These are phyloP conservation scores for Chouioia cunea DNA, from an alignment of 2,888 invertebrate genomes.

Conservation along the genomic window DNA sequence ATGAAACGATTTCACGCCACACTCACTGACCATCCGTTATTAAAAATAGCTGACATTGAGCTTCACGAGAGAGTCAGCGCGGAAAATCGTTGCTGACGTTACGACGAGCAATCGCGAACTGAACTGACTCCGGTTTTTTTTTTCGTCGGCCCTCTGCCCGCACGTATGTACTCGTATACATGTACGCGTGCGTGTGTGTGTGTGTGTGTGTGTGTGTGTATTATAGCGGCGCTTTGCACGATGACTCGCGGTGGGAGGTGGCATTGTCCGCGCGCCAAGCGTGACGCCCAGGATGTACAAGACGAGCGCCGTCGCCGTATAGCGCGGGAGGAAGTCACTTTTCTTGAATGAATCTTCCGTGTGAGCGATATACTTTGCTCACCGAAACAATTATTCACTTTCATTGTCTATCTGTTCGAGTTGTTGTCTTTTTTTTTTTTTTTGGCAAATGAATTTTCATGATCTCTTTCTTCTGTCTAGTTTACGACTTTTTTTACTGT, in stretches of 20 bases:
- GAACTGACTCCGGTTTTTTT: too few relatives aligned
- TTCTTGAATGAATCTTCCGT: constrained; percentile 27
- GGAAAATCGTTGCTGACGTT: constrained; percentile 2
- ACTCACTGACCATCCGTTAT: neutral
- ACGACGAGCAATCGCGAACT: constrained; percentile 16
- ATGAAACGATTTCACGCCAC: neutral
- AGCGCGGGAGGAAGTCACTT: neutral
- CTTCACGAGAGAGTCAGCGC: neutral
- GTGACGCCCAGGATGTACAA: too few relatives aligned
- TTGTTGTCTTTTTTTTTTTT: too few relatives aligned
- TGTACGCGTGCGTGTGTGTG: too few relatives aligned
- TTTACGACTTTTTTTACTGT: too few relatives aligned
- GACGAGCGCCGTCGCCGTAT: neutral
- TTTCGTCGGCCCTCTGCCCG: too few relatives aligned
- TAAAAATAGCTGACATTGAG: neutral
- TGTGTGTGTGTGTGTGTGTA: constrained; percentile 3
- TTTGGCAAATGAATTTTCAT: too few relatives aligned
- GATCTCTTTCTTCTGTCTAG: too few relatives aligned
- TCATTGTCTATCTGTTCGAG: too few relatives aligned
- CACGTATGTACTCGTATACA: too few relatives aligned
- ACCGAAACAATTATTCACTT: too few relatives aligned
- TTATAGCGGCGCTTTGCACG: constrained; percentile 8
- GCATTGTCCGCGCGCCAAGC: neutral
- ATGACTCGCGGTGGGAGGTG: neutral
- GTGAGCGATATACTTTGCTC: constrained; percentile 6